These are phyloP conservation scores for Yponomeuta cagnagella DNA, from an alignment of 2,888 invertebrate species.

Conservation along the genomic window DNA sequence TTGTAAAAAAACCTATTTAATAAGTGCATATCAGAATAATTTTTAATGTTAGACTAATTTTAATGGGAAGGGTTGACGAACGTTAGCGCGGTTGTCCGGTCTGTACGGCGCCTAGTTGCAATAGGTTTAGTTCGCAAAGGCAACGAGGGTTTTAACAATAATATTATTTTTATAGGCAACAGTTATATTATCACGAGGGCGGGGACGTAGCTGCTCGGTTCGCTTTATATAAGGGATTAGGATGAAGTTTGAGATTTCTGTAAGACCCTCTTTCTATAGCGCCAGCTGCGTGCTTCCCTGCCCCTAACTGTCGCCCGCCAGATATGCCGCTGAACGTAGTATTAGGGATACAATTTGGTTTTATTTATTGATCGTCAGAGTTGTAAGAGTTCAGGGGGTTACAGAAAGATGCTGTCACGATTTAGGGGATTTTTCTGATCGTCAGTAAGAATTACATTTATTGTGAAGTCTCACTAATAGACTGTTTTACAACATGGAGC, in stretches of 20 bases:
- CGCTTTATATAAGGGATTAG: background rate
- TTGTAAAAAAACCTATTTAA: constrained; percentile 59
- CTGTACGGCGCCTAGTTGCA: constrained; percentile 29
- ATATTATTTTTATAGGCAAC: constrained; percentile 16
- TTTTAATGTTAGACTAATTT: constrained; percentile 65
- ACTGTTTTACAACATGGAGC: too few species aligned
- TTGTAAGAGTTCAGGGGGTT: constrained; percentile 11
- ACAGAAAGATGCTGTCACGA: too few species aligned
- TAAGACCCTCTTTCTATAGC: background rate
- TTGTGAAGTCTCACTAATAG: too few species aligned
- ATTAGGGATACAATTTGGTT: constrained; percentile 18
- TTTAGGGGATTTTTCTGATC: too few species aligned
- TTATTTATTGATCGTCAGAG: constrained; percentile 18
- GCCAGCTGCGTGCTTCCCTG: background rate
- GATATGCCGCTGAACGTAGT: constrained; percentile 20
- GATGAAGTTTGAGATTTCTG: background rate
- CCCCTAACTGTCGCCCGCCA: constrained; percentile 22
- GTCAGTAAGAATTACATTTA: too few species aligned
- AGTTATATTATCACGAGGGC: background rate
- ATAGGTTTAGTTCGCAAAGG: constrained; percentile 19
- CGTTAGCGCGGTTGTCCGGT: constrained; percentile 20
- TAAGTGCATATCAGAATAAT: constrained; percentile 73
- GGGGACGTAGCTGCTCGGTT: background rate
- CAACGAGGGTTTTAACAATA: constrained; percentile 11
- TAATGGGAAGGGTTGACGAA: constrained; percentile 18